phyloP scores from a whole-genome alignment of 1,140 invertebrate genomes.

The Cydia strobilella region DNA sequence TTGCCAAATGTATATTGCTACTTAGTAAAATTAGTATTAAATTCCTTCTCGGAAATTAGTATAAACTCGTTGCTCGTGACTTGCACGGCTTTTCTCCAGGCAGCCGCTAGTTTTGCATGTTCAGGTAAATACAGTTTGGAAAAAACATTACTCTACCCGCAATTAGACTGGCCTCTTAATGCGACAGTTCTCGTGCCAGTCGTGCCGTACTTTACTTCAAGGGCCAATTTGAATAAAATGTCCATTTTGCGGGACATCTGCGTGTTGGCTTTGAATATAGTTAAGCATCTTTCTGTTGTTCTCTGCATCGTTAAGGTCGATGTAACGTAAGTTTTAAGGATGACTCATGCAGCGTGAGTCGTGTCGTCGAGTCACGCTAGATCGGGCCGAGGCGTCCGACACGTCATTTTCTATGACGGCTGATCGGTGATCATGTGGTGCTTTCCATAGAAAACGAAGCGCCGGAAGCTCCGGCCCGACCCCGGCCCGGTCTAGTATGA shows the following conservation, averaged over 20 bases:
- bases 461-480: no score
- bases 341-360: no score
- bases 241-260: background rate
- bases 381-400: no score
- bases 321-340: no score
- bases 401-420: no score
- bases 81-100: background rate
- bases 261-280: no score
- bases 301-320: background rate
- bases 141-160: slow-evolving; percentile 20
- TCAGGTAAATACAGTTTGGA: slow-evolving; percentile 19
- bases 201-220: background rate
- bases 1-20: no score
- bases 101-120: slow-evolving; percentile 21
- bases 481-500: no score
- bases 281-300: background rate
- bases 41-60: background rate
- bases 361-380: no score
- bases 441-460: no score
- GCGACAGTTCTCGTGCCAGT: background rate
- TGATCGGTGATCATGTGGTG: no score
- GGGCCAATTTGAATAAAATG: slow-evolving; percentile 6
- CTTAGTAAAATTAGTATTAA: no score
- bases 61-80: background rate
- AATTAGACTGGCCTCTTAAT: slow-evolving; percentile 20